phyloP scores from a whole-genome alignment of 1,140 invertebrate genomes.

The Drosophila ohnishii region DNA sequence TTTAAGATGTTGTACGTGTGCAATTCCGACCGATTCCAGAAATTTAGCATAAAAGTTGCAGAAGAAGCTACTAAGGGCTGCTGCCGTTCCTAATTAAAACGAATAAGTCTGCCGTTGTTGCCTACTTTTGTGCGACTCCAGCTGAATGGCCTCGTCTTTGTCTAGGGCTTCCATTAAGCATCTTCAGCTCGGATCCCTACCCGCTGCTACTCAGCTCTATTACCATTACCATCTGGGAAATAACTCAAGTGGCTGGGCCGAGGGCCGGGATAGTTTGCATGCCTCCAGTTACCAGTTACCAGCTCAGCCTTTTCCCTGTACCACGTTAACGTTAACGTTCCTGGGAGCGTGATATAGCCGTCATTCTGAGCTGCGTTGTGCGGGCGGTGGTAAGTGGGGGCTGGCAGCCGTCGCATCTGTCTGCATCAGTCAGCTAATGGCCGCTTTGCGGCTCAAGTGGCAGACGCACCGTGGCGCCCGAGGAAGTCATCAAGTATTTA shows the following conservation, averaged over 20 bases:
- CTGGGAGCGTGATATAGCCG: slow-evolving; percentile 16
- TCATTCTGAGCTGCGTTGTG: not conserved
- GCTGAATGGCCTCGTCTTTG: slow-evolving; percentile 27
- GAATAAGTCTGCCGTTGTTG: slow-evolving; percentile 24
- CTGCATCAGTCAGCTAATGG: slow-evolving; percentile 68
- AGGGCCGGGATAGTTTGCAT: slow-evolving; percentile 68
- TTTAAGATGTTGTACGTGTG: slow-evolving; percentile 45
- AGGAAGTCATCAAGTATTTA: slow-evolving; percentile 71
- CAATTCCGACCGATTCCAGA: slow-evolving; percentile 5
- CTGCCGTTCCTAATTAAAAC: slow-evolving; percentile 33
- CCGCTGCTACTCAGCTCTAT: slow-evolving; percentile 24
- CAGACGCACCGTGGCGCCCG: slow-evolving; percentile 32
- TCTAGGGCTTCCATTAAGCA: slow-evolving; percentile 15
- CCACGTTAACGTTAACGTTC: slow-evolving; percentile 37
- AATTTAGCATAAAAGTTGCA: slow-evolving; percentile 28
- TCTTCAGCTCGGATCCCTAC: slow-evolving; percentile 25
- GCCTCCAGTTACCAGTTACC: slow-evolving; percentile 44
- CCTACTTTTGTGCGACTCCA: slow-evolving; percentile 24
- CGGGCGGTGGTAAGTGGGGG: not conserved
- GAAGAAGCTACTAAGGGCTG: not conserved
- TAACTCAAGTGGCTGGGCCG: slow-evolving; percentile 46
- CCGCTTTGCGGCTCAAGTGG: slow-evolving; percentile 75
- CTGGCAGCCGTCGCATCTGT: slow-evolving; percentile 49
- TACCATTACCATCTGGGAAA: slow-evolving; percentile 33
- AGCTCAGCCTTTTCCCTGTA: slow-evolving; percentile 70